Evolutionary conservation across 2,888 invertebrate genomes (phyloP), one percentile per base, ranked within the genome.

Genomic region (Ormyrus rosae): DNA sequence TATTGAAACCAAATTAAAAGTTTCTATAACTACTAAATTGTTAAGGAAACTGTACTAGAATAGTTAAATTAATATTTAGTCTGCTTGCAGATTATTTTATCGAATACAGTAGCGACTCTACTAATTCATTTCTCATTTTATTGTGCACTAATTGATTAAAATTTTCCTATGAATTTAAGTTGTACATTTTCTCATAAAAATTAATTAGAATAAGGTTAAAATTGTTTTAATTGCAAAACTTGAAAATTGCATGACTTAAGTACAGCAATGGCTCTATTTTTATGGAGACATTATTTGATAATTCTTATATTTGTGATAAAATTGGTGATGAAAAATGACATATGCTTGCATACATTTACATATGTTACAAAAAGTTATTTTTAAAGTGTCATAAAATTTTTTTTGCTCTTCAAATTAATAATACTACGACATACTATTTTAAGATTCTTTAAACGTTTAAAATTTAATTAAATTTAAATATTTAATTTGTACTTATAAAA

Each of bases 401-500:
- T 55, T 55, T 68, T 68, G 51, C 55, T n/a, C 55, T 68, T 45
- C 8, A 68, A 56, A 56, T 45, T 51, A 6, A 6, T 65, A 65
- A 13, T 19, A 34, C 4, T 34, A 34, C 34, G 4, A 34, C 34
- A 34, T 34, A 34, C 34, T 68, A 53, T 53, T 34, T 46, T 19
- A 68, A 56, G 11, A 55, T 56, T 9, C 34, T 2, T 68, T 68
- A n/a, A 8, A 56, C 0, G 55, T 68, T 34, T 53, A 68, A 56
- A 11, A 68, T 56, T 56, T 34, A 55, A 11, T 51, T 3, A 11
- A 53, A 55, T 58, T 10, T 48, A 13, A 55, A 71, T 60, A 11
- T 71, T 11, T 61, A 60, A 58, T 71, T 70, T 60, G 71, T 71
- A 50, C 19, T 34, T 34, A 34, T 34, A 34, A 34, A 34, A 34